These are phyloP conservation scores for Saguinus imperator DNA, from an alignment of 2,113 vertebrate genomes.

Conservation along the genomic window DNA sequence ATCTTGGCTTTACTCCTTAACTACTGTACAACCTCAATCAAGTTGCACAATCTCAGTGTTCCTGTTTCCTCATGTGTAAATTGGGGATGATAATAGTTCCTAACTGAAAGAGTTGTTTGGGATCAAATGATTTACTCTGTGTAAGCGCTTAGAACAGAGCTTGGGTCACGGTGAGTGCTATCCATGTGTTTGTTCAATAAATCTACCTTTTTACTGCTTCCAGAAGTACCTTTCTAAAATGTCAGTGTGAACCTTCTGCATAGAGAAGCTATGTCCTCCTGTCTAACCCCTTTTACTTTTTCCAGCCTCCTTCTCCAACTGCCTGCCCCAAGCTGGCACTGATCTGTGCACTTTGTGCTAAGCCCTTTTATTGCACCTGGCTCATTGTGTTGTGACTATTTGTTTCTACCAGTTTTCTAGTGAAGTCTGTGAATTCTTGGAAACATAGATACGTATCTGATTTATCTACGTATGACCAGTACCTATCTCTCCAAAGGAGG, in stretches of 20 bases:
- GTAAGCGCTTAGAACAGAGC: background rate
- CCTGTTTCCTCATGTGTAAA: constrained; percentile 25
- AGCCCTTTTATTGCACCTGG: background rate
- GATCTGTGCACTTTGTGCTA: background rate
- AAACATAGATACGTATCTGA: background rate
- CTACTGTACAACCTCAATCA: background rate
- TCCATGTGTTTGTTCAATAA: background rate
- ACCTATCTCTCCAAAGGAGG: background rate
- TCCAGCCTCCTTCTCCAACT: background rate
- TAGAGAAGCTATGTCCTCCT: background rate
- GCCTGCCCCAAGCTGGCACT: background rate
- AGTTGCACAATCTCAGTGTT: constrained; percentile 26
- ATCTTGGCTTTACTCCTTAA: constrained; percentile 48
- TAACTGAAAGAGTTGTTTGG: background rate
- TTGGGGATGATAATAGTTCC: background rate
- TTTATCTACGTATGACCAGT: background rate
- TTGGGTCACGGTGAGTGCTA: background rate
- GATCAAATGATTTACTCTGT: background rate
- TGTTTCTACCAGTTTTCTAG: background rate
- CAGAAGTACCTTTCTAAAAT: constrained; percentile 23
- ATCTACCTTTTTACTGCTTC: background rate
- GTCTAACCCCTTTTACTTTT: background rate
- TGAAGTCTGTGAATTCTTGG: background rate
- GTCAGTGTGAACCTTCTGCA: background rate
- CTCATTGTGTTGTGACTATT: background rate